Conservation (phyloP, 2,113 vertebrate species). For the Pachycephala philippinensis region DNA sequence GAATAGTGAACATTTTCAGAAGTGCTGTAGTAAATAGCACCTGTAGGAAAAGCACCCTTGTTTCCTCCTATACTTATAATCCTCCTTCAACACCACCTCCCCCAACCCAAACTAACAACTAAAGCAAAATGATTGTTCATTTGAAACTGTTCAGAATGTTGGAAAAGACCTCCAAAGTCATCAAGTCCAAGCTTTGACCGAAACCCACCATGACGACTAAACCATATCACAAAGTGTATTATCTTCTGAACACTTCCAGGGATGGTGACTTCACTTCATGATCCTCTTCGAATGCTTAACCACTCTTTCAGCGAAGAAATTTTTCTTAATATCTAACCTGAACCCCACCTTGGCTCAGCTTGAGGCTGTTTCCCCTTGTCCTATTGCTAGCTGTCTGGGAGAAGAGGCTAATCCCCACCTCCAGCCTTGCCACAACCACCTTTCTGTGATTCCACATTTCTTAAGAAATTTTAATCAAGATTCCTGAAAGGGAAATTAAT, state of each 20-base stretch:
- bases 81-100: background rate
- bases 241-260: background rate
- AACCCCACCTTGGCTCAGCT: background rate
- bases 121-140: background rate
- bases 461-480: background rate
- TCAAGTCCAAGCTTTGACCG: background rate
- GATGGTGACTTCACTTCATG: background rate
- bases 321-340: background rate
- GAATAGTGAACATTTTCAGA: background rate
- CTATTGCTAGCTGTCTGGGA: background rate
- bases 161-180: background rate
- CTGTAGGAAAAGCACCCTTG: background rate
- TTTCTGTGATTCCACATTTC: background rate
- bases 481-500: background rate
- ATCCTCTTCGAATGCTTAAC: background rate
- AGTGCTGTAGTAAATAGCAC: background rate
- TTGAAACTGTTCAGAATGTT: background rate
- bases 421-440: no score
- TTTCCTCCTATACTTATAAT: background rate
- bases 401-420: background rate
- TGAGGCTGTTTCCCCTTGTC: background rate
- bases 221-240: accelerated
- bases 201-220: accelerated
- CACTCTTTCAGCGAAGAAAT: background rate
- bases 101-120: background rate